phyloP scores from a whole-genome alignment of 2,888 invertebrate species.

The Diogma glabrata region DNA sequence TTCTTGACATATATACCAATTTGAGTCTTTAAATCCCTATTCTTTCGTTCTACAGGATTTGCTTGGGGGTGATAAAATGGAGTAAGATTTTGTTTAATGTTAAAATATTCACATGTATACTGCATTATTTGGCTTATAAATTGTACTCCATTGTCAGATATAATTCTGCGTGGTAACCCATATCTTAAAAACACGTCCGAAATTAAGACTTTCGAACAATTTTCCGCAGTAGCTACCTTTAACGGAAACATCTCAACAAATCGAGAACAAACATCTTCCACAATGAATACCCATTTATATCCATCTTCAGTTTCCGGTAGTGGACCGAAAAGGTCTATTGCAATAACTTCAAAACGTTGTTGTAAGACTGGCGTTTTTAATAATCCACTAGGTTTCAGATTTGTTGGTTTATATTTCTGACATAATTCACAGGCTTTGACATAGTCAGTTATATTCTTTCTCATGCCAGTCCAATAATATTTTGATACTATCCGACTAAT shows the following conservation, averaged over 20 bases:
- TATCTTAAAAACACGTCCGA: conserved; percentile 23
- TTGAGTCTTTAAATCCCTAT: conserved; percentile 25
- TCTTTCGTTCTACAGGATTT: conserved; percentile 26
- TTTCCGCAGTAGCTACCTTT: background rate
- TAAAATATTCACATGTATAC: background rate
- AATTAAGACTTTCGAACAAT: conserved; percentile 19
- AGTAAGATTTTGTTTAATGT: too few relatives aligned
- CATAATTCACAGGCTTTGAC: conserved; percentile 23
- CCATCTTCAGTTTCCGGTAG: conserved; percentile 18
- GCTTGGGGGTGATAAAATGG: conserved; percentile 25
- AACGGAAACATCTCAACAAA: conserved; percentile 12
- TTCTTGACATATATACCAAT: conserved; percentile 24
- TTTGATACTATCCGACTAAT: conserved; percentile 16
- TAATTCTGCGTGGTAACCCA: conserved; percentile 26
- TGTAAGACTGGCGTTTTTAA: conserved; percentile 23
- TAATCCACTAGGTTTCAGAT: conserved; percentile 26
- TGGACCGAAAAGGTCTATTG: conserved; percentile 25
- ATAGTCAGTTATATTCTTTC: conserved; percentile 21
- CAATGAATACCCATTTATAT: conserved; percentile 22
- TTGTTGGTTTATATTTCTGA: conserved; percentile 25
- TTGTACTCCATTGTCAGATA: conserved; percentile 29
- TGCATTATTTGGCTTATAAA: conserved; percentile 18
- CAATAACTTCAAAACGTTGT: too few relatives aligned
- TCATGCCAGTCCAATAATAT: conserved; percentile 25
- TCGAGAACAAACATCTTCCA: conserved; percentile 19